Percentiles rank a stretch among this genome's conserved stretches.
Conservation (phyloP, 2,113 vertebrate species). For the Triplophysa rosa region DNA sequence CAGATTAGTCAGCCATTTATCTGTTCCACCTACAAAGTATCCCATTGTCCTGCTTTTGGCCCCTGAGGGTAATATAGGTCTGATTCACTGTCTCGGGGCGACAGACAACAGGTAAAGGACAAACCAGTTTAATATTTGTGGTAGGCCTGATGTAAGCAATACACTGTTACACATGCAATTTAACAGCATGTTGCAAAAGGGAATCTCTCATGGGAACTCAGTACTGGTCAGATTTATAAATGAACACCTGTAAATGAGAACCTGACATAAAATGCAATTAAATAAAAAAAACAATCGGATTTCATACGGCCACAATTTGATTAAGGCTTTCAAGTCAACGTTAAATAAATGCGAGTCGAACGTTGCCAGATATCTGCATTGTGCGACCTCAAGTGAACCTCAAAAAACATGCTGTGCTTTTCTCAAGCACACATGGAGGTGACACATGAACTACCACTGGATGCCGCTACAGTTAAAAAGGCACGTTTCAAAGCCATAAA, state of each 20-base stretch:
- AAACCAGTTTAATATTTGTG: constrained; percentile 30
- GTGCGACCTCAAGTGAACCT: not conserved
- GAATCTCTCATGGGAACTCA: not conserved
- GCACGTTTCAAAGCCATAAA: constrained; percentile 28
- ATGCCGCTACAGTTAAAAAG: not conserved
- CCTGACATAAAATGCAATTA: not conserved
- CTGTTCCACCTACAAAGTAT: not conserved
- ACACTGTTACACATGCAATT: constrained; percentile 12
- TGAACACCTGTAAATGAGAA: constrained; percentile 11
- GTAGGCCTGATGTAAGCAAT: constrained; percentile 12
- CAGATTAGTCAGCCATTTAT: constrained; percentile 6
- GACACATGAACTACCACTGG: not conserved
- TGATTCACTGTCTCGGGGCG: constrained; percentile 4
- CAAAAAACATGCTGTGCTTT: not conserved
- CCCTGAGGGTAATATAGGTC: not conserved
- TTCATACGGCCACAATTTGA: not conserved
- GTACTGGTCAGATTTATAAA: constrained; percentile 14
- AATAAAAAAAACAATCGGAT: not conserved
- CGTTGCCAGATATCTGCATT: not conserved
- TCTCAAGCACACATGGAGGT: not conserved
- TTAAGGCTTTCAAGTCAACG: not conserved
- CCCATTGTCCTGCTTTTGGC: not conserved
- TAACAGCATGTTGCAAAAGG: constrained; percentile 9
- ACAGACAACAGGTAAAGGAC: not conserved
- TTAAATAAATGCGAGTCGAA: not conserved